These are phyloP conservation scores for Meloidogyne floridensis DNA, from an alignment of 1,140 invertebrate genomes.

Conservation along the genomic window DNA sequence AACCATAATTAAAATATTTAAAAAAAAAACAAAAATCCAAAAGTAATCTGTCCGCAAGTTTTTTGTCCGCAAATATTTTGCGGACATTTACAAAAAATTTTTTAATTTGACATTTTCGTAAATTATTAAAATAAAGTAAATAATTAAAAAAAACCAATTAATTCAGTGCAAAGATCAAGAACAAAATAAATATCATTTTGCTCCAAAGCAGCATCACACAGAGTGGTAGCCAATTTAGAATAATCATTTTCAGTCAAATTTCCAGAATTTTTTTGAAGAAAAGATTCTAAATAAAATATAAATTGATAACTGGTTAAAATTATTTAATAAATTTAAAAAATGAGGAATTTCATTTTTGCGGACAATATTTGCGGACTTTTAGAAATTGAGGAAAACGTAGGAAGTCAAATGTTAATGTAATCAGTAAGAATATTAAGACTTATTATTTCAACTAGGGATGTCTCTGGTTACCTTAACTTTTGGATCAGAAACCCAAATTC, in stretches of 20 bases:
- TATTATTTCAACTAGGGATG: too few relatives aligned
- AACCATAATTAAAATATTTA: too few relatives aligned
- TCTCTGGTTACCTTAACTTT: too few relatives aligned
- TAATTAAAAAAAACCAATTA: slow-evolving; percentile 35
- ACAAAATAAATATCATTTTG: slow-evolving; percentile 42
- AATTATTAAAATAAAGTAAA: not conserved
- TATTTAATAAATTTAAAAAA: not conserved
- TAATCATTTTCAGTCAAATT: slow-evolving; percentile 29
- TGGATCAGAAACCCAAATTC: too few relatives aligned
- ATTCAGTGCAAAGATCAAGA: slow-evolving; percentile 29
- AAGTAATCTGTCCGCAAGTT: too few relatives aligned
- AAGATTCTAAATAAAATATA: slow-evolving; percentile 24
- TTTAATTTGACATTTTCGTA: too few relatives aligned
- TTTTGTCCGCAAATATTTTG: too few relatives aligned
- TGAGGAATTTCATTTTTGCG: not conserved
- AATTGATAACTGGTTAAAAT: not conserved
- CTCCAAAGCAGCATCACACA: slow-evolving; percentile 28
- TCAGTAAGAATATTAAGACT: too few relatives aligned
- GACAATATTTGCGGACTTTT: slow-evolving; percentile 20
- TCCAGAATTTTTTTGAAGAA: slow-evolving; percentile 26
- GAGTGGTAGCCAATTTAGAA: not conserved
- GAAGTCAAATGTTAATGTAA: not conserved
- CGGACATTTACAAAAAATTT: too few relatives aligned
- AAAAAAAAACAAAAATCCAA: too few relatives aligned
- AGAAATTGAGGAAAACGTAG: not conserved